These are phyloP conservation scores for Cyclargus thomasi DNA, from an alignment of 1,140 invertebrate species.

Conservation along the genomic window DNA sequence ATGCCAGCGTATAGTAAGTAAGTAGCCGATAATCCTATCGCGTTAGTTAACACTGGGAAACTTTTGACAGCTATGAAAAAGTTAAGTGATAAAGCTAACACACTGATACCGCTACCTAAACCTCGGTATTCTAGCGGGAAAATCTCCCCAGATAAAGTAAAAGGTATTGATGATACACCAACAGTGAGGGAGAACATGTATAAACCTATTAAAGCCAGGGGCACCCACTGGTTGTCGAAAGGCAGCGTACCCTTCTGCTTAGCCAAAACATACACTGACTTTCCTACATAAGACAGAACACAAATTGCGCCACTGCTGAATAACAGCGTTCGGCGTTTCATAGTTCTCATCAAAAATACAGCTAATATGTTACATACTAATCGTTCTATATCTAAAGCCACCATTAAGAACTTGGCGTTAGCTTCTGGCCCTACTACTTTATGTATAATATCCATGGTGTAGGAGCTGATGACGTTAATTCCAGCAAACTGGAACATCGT, in stretches of 20 bases:
- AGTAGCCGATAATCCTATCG: constrained; percentile 49
- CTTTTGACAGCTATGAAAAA: constrained; percentile 62
- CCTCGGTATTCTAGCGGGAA: constrained; percentile 62
- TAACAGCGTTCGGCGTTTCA: constrained; percentile 54
- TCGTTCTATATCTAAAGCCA: constrained; percentile 56
- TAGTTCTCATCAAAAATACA: constrained; percentile 58
- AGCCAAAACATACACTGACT: constrained; percentile 48
- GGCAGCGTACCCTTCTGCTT: constrained; percentile 42
- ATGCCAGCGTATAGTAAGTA: constrained; percentile 54
- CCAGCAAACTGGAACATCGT: constrained; percentile 66
- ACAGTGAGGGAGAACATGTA: constrained; percentile 65
- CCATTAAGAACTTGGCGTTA: constrained; percentile 56
- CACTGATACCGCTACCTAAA: constrained; percentile 58
- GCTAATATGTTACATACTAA: constrained; percentile 57
- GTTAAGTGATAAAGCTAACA: constrained; percentile 50
- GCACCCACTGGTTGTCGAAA: constrained; percentile 49
- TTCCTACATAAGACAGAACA: constrained; percentile 51
- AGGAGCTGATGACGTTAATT: constrained; percentile 65
- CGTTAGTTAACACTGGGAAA: constrained; percentile 47
- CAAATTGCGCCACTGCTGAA: constrained; percentile 51
- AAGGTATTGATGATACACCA: constrained; percentile 61
- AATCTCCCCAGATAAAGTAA: constrained; percentile 61
- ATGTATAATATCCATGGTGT: constrained; percentile 57
- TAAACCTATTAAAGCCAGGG: constrained; percentile 47
- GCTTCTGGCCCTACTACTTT: constrained; percentile 53